These are phyloP conservation scores for Hirundichthys speculiger DNA, from an alignment of 2,113 vertebrate species.

Conservation along the genomic window DNA sequence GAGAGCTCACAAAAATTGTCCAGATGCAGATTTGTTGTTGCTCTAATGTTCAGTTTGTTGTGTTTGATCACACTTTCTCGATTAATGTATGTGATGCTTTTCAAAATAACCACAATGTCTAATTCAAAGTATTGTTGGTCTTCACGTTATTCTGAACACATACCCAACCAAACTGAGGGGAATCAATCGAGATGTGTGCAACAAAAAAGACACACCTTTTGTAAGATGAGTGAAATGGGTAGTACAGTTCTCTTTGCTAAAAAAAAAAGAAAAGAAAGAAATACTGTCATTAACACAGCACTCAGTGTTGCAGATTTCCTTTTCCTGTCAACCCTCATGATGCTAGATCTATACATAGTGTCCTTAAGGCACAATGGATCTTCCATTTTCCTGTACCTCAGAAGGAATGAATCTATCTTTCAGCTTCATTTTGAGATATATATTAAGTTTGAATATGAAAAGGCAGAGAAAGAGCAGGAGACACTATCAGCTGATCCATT, in stretches of 20 bases:
- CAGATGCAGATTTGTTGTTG: not conserved
- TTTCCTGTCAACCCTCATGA: constrained; percentile 7
- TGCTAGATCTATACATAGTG: constrained; percentile 7
- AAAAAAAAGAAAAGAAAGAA: too few relatives aligned
- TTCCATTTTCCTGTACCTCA: constrained; percentile 26
- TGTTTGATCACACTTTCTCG: not conserved
- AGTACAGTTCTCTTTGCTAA: not conserved
- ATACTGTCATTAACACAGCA: constrained; percentile 4
- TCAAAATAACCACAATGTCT: constrained; percentile 5
- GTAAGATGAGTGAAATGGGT: constrained; percentile 4
- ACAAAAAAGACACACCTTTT: not conserved
- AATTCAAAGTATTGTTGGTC: constrained; percentile 14
- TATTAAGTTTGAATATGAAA: constrained; percentile 13
- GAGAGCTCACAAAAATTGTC: constrained; percentile 5
- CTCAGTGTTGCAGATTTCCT: not conserved
- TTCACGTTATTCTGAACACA: constrained; percentile 2
- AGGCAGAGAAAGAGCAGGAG: not conserved
- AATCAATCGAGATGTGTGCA: constrained; percentile 29
- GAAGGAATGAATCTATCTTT: constrained; percentile 48
- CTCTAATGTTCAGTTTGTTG: not conserved
- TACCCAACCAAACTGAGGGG: constrained; percentile 5
- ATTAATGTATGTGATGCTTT: constrained; percentile 2
- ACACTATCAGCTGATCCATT: constrained; percentile 35
- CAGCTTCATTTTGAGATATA: constrained; percentile 29
- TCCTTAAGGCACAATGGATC: constrained; percentile 29